phyloP scores from a whole-genome alignment of 2,113 vertebrate species.

The Chloebia gouldiae region DNA sequence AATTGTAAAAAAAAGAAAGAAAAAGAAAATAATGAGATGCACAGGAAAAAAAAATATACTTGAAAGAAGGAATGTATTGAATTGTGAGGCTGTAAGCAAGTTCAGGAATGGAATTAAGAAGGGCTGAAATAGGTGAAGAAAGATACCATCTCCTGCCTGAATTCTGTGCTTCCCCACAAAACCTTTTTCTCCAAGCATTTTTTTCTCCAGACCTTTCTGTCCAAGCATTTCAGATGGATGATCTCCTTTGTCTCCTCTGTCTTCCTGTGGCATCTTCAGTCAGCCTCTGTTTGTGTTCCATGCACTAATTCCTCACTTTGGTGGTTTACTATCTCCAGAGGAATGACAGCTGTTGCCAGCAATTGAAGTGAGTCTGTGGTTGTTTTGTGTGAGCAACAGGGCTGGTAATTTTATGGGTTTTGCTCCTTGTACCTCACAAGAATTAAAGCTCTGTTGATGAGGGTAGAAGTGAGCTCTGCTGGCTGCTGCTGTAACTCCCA shows the following conservation, averaged over 20 bases:
- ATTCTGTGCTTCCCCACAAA: not conserved
- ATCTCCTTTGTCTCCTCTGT: not conserved
- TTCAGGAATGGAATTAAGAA: not conserved
- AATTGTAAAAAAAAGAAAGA: not conserved
- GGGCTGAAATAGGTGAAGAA: not conserved
- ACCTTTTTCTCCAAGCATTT: not conserved
- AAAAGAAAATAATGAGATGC: not conserved
- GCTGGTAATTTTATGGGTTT: not conserved
- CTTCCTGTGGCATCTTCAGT: not conserved
- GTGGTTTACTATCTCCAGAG: not conserved
- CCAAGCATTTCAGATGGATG: not conserved
- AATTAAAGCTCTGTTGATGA: not conserved
- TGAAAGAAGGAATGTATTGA: not conserved
- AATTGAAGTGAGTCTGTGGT: not conserved
- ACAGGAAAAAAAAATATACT: not conserved
- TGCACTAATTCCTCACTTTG: not conserved
- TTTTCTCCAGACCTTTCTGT: not conserved
- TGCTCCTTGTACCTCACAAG: not conserved
- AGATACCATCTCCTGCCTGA: not conserved
- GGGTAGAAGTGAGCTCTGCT: not conserved
- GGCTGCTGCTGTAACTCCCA: not conserved
- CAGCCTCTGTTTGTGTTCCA: not conserved
- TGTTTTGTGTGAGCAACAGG: not conserved
- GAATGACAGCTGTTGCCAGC: not conserved
- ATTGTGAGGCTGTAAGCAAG: not conserved